Percentiles rank a stretch among this genome's conserved stretches.
Conservation (phyloP, 2,888 invertebrate genomes). For the Dasypogon diadema region DNA sequence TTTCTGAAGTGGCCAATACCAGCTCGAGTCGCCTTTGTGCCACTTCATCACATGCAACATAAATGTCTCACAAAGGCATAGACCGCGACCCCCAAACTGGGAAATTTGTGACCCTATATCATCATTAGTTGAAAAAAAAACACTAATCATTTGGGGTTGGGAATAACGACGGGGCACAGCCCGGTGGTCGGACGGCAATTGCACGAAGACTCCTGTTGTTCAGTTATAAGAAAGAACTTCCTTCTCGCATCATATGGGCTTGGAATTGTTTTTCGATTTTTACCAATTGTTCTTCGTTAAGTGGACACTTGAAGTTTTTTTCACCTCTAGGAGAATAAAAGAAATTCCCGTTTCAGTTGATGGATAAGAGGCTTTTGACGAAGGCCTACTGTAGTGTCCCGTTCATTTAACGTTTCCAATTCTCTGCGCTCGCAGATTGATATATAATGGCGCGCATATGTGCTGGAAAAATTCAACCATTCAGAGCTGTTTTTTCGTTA, state of each 20-base stretch:
- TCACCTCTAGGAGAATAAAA: slow-evolving; percentile 41
- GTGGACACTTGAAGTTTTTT: slow-evolving; percentile 50
- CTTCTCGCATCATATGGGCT: slow-evolving; percentile 50
- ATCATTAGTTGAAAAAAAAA: slow-evolving; percentile 11
- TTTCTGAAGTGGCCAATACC: slow-evolving; percentile 49
- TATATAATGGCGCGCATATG: slow-evolving; percentile 47
- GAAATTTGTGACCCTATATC: slow-evolving; percentile 33
- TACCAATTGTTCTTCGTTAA: slow-evolving; percentile 50
- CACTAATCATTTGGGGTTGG: slow-evolving; percentile 24
- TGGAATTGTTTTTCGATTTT: slow-evolving; percentile 51
- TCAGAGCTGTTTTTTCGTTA: background rate
- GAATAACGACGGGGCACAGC: slow-evolving; percentile 21
- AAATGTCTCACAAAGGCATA: slow-evolving; percentile 1
- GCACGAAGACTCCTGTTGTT: slow-evolving; percentile 39
- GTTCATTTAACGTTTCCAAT: slow-evolving; percentile 50
- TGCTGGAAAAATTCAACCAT: slow-evolving; percentile 2
- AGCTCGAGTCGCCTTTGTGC: slow-evolving; percentile 3
- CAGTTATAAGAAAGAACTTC: slow-evolving; percentile 37
- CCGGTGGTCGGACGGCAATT: slow-evolving; percentile 17
- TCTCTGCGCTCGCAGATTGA: slow-evolving; percentile 42
- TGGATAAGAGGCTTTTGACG: slow-evolving; percentile 50
- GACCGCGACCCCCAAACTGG: slow-evolving; percentile 36
- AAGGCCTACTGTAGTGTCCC: slow-evolving; percentile 47
- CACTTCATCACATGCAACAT: background rate
- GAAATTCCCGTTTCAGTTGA: slow-evolving; percentile 52